Evolutionary conservation across 2,113 vertebrate genomes (phyloP).

Genomic region (Aythya baeri): DNA sequence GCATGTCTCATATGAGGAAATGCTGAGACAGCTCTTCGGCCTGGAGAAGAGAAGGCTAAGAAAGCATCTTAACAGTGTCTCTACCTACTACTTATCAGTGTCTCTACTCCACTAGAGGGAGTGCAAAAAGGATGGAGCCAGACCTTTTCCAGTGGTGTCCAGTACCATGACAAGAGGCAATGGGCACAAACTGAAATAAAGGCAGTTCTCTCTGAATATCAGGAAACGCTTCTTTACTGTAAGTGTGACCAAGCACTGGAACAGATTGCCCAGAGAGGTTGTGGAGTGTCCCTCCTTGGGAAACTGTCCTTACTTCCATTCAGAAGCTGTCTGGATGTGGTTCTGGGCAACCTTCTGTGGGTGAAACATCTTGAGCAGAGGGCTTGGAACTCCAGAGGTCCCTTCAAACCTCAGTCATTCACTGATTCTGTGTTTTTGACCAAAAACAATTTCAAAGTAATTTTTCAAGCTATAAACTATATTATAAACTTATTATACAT

Average conservation of each 20-base stretch:
- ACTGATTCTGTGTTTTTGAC: not conserved
- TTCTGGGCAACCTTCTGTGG: not conserved
- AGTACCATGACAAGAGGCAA: not conserved
- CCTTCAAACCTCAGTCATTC: not conserved
- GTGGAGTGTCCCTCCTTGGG: not conserved
- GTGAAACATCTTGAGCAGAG: not conserved
- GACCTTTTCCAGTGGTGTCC: not conserved
- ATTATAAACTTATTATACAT: not conserved
- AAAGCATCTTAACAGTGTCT: not conserved
- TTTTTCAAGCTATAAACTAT: not conserved
- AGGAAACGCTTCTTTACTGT: not conserved
- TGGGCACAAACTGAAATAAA: not conserved
- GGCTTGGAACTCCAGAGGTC: not conserved
- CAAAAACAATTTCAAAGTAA: not conserved
- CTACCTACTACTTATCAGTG: not conserved
- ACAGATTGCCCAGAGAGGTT: not conserved
- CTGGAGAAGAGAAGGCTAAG: not conserved
- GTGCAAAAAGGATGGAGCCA: rapidly evolving
- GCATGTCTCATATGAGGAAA: not conserved
- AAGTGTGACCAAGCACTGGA: not conserved
- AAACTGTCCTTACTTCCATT: too few species aligned
- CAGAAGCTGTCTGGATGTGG: not conserved
- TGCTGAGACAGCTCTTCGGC: not conserved
- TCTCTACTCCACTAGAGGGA: not conserved
- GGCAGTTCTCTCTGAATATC: not conserved